These are phyloP conservation scores for Drosophila subsilvestris DNA, from an alignment of 2,888 invertebrate species.

Conservation along the genomic window DNA sequence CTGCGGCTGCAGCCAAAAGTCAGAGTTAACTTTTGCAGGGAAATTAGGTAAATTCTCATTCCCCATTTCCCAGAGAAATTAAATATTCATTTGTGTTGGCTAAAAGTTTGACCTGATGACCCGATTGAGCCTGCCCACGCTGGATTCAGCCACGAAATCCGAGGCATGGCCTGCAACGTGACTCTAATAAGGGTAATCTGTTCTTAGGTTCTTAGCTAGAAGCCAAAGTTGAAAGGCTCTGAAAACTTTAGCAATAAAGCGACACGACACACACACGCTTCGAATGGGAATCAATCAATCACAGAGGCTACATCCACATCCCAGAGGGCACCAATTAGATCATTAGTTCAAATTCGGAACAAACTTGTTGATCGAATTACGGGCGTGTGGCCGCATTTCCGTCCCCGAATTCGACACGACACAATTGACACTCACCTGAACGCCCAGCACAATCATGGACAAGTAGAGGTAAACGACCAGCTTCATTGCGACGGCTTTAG, in stretches of 20 bases:
- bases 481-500: constrained; percentile 75
- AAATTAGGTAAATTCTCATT: constrained; percentile 12
- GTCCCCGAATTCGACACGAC: not conserved
- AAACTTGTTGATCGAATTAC: constrained; percentile 76
- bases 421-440: constrained; percentile 79
- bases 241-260: constrained; percentile 67
- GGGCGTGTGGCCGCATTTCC: constrained; percentile 11
- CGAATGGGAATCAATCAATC: constrained; percentile 62
- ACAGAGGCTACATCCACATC: constrained; percentile 26
- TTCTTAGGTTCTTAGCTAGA: constrained; percentile 10
- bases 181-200: constrained; percentile 72
- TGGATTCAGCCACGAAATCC: constrained; percentile 42
- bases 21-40: constrained; percentile 9
- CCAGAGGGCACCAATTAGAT: constrained; percentile 52
- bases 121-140: constrained; percentile 9
- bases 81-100: constrained; percentile 24
- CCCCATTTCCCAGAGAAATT: constrained; percentile 11
- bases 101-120: constrained; percentile 41
- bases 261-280: constrained; percentile 10
- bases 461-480: constrained; percentile 81
- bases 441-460: constrained; percentile 82
- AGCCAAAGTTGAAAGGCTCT: constrained; percentile 31
- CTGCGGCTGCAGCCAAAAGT: constrained; percentile 25
- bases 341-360: constrained; percentile 40
- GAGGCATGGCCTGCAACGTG: constrained; percentile 52